Conservation (phyloP, 2,797 vertebrate species). For the Rallus crepitans region DNA sequence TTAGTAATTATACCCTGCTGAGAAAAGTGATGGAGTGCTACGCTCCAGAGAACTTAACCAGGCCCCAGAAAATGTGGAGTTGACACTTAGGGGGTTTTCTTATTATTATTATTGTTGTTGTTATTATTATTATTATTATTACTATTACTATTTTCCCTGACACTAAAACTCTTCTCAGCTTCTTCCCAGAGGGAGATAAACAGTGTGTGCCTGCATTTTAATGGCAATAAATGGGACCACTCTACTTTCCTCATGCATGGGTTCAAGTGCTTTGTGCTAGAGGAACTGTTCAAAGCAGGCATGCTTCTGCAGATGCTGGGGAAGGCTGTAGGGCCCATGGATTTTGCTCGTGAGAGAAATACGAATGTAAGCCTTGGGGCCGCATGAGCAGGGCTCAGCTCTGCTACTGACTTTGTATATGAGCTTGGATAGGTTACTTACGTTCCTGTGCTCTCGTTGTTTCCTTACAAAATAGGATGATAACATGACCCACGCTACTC, state of each 20-base stretch:
- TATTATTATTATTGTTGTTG: background rate
- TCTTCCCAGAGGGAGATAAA: conserved; percentile 71
- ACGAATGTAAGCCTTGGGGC: background rate
- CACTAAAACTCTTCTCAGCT: conserved; percentile 63
- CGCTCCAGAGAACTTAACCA: conserved; percentile 75
- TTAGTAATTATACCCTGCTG: conserved; percentile 73
- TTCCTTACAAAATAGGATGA: background rate
- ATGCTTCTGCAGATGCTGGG: background rate
- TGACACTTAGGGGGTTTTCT: conserved; percentile 67
- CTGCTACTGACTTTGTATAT: background rate
- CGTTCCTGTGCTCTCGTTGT: background rate
- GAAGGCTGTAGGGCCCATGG: background rate
- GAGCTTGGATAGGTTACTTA: background rate
- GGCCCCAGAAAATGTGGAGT: conserved; percentile 67
- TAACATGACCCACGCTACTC: background rate
- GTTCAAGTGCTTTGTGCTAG: conserved; percentile 10
- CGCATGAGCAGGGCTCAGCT: background rate
- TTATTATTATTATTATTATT: conserved; percentile 15
- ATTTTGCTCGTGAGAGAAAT: background rate
- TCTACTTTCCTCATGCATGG: background rate
- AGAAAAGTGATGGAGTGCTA: conserved; percentile 75
- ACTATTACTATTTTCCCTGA: conserved; percentile 64
- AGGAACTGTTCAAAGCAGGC: background rate
- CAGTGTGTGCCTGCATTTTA: conserved; percentile 53
- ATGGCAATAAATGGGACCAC: conserved; percentile 41